Base-by-base conservation (phyloP, 2,888 invertebrate genomes). In the Falcaria lacertinaria region DNA sequence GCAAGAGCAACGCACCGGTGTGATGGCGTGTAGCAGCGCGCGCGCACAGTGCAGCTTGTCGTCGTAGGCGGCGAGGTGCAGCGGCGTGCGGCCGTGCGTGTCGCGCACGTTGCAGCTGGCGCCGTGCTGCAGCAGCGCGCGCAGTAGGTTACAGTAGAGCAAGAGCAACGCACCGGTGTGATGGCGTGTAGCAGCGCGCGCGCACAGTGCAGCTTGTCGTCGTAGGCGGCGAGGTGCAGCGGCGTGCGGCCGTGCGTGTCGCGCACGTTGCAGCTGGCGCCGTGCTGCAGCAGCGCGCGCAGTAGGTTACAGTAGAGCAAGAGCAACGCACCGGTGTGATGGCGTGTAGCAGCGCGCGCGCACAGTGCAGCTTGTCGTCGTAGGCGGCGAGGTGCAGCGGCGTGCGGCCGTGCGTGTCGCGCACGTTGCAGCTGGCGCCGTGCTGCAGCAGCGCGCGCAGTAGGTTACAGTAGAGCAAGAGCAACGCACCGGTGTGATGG, bases 1-100 rank as follows among this genome's bases (percentile, higher is more conserved):
- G 8, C 3, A 1, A 1, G 5, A 5, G n/a, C 16, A 19, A 53
- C 67, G 55, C 1, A 79, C 76, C 28, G 49, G 43, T 0, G 49
- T 45, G 13, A 63, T 54, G 42, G 45, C 46, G 0, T 57, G 50
- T 7, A 80, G 49, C 35, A 85, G 59, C 38, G 57, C 60, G 1
- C 45, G 44, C 33, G 67, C 51, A 17, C 66, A 72, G 15, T 44
- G 42, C 33, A 61, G 53, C 34, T 66, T 54, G 48, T 67, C 73
- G 61, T 77, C 79, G 57, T 69, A 72, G 7, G 75, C 81, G 32
- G 32, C 32, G 6, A 38, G 39, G 14, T 14, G 87, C 41, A 86
- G 64, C 42, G 13, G 42, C 13, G 25, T 32, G 19, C 15, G 28
- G 33, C 16, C 6, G 15, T 13, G 16, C n/a, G n/a, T n/a, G n/a